phyloP scores from a whole-genome alignment of 2,888 invertebrate species.

The Drosophila affinis region DNA sequence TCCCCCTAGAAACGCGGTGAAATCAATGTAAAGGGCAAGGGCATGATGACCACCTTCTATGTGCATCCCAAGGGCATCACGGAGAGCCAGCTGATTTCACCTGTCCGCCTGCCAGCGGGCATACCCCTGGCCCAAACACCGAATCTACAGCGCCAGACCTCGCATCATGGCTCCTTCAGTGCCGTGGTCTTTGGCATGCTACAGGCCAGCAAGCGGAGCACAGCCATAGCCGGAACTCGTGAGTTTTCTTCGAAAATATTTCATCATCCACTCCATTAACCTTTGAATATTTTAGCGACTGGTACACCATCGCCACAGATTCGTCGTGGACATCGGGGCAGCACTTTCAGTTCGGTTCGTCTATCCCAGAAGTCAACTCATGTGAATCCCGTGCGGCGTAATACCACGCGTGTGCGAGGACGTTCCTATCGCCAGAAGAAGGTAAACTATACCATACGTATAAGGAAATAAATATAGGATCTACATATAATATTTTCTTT shows the following conservation, averaged over 20 bases:
- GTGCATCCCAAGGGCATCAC: conserved; percentile 87
- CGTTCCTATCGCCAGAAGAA: conserved; percentile 84
- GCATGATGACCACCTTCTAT: conserved; percentile 97
- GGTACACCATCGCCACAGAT: conserved; percentile 84
- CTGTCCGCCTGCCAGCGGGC: conserved; percentile 81
- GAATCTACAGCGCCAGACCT: conserved; percentile 87
- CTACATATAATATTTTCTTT: neutral
- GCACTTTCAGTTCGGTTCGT: conserved; percentile 86
- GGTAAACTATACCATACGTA: conserved; percentile 58
- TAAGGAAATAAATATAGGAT: neutral
- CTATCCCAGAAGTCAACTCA: conserved; percentile 84
- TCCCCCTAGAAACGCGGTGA: conserved; percentile 90
- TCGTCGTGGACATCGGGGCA: conserved; percentile 82
- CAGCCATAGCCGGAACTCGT: conserved; percentile 83
- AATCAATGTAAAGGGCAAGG: conserved; percentile 97
- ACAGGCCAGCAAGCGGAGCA: conserved; percentile 86
- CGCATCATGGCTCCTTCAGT: conserved; percentile 91
- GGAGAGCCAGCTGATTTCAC: conserved; percentile 81
- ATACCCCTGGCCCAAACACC: conserved; percentile 85
- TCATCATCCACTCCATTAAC: neutral
- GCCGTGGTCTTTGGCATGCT: conserved; percentile 95
- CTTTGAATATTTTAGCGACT: conserved; percentile 70
- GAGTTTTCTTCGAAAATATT: conserved; percentile 46
- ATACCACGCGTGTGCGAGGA: conserved; percentile 85
- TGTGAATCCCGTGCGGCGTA: conserved; percentile 85